Evolutionary conservation across 2,797 vertebrate species (phyloP), one percentile per base, ranked within the genome.

Genomic region (Chloroceryle inda): DNA sequence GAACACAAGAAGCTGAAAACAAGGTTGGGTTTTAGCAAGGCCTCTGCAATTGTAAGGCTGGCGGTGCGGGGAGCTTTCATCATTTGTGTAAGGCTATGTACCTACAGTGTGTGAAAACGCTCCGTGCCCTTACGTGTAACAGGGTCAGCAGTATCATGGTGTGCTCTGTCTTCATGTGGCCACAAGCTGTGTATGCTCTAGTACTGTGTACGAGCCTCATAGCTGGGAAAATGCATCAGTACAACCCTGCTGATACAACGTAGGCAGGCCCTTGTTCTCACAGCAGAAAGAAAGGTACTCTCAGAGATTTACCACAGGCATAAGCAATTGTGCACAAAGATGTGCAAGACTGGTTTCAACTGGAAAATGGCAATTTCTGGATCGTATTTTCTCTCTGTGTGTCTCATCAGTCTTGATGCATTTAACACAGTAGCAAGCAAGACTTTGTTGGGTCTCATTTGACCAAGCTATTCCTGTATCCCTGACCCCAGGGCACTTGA

Each of bases 61-160:
- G 4, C n/a, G 23, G 38, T 1, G 6, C 53, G 47, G 55, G 50
- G 35, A 58, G 17, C 27, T 45, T 10, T 52, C 4, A 4, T 45
- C 9, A 2, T 31, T 11, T 35, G 13, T 58, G 55, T 23, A 1
- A 45, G 37, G 31, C n/a, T 42, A 1, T 2, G 2, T 2, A 23
- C 12, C 31, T 37, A 1, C n/a, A 21, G 35, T 1, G 9, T 44
- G 45, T 61, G 31, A 12, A 62, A 22, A 29, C 4, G 2, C 33
- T 14, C 24, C 6, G 15, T 47, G 31, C 5, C 53, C 0, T 0
- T 16, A 13, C 5, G 1, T 21, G 13, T 7, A 22, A 12, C 0
- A 10, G 56, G 52, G 42, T 31, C 11, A 3, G 58, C 44, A 8
- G 6, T 11, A 3, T 33, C 49, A 0, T 2, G 21, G 8, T 20